phyloP scores from a whole-genome alignment of 2,888 invertebrate genomes.

The Xanthorhoe designata region DNA sequence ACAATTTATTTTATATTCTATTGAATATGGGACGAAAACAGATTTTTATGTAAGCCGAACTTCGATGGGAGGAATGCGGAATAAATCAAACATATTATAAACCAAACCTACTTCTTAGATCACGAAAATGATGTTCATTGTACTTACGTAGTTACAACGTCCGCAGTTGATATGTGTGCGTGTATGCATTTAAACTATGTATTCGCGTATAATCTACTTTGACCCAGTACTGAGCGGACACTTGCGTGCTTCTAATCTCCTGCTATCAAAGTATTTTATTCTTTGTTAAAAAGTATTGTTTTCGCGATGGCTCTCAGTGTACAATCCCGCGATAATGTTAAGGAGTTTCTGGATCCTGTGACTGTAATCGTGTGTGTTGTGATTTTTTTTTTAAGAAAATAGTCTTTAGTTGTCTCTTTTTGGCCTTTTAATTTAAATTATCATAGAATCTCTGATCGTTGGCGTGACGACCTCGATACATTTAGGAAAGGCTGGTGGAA shows the following conservation, averaged over 20 bases:
- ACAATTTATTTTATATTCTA: no score
- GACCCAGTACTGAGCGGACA: constrained; percentile 54
- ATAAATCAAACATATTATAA: no score
- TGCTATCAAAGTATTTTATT: constrained; percentile 45
- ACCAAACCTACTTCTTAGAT: not conserved
- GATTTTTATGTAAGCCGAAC: no score
- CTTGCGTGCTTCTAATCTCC: constrained; percentile 51
- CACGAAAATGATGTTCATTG: not conserved
- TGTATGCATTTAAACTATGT: constrained; percentile 31
- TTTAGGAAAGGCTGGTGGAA: no score
- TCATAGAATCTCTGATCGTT: no score
- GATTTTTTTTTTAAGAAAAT: constrained; percentile 40
- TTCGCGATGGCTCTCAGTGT: constrained; percentile 57
- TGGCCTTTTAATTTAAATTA: not conserved
- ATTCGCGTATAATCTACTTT: constrained; percentile 50
- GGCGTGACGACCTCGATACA: no score
- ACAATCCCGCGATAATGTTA: constrained; percentile 45
- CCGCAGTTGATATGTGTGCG: constrained; percentile 20
- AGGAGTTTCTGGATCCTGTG: constrained; percentile 45
- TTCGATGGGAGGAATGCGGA: no score
- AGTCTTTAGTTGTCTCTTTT: constrained; percentile 4
- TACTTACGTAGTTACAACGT: not conserved
- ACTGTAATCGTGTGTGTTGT: constrained; percentile 56
- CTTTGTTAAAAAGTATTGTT: constrained; percentile 22
- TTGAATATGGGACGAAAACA: no score